phyloP scores from a whole-genome alignment of 2,888 invertebrate genomes.

The Cosmopolites sordidus region DNA sequence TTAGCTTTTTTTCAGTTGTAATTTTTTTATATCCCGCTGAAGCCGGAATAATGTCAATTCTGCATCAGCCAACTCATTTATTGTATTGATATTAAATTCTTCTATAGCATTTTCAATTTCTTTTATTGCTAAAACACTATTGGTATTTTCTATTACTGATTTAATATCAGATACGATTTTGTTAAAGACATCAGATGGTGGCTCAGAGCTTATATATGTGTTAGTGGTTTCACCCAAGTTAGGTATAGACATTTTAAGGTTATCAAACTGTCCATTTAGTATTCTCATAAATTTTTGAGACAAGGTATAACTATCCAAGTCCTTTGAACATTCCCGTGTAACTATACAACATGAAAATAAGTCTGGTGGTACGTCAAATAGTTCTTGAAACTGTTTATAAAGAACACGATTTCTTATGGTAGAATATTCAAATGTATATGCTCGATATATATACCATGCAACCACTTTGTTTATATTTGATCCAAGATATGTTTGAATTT shows the following conservation, averaged over 20 bases:
- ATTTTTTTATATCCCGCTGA: constrained; percentile 42
- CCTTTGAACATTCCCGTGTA: constrained; percentile 52
- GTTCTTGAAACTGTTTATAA: constrained; percentile 58
- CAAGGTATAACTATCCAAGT: constrained; percentile 27
- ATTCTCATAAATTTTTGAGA: constrained; percentile 36
- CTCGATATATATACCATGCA: constrained; percentile 65
- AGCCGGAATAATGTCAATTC: constrained; percentile 43
- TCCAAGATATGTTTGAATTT: constrained; percentile 53
- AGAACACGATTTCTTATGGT: constrained; percentile 61
- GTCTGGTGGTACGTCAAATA: constrained; percentile 55
- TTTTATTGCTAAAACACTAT: constrained; percentile 37
- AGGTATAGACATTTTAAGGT: constrained; percentile 51
- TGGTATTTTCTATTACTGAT: constrained; percentile 33
- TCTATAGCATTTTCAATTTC: constrained; percentile 43
- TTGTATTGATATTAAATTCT: constrained; percentile 38
- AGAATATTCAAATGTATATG: constrained; percentile 53
- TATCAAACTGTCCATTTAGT: constrained; percentile 54
- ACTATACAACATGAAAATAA: constrained; percentile 61
- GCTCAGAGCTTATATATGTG: constrained; percentile 40
- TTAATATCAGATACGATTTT: constrained; percentile 37
- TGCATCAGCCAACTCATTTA: constrained; percentile 38
- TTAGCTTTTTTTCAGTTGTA: too few relatives aligned
- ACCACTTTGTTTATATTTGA: constrained; percentile 56
- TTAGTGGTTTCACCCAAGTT: constrained; percentile 47
- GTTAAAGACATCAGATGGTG: constrained; percentile 38